Conservation (phyloP, 1,140 invertebrate genomes). For the Carcinoscorpius rotundicauda region DNA sequence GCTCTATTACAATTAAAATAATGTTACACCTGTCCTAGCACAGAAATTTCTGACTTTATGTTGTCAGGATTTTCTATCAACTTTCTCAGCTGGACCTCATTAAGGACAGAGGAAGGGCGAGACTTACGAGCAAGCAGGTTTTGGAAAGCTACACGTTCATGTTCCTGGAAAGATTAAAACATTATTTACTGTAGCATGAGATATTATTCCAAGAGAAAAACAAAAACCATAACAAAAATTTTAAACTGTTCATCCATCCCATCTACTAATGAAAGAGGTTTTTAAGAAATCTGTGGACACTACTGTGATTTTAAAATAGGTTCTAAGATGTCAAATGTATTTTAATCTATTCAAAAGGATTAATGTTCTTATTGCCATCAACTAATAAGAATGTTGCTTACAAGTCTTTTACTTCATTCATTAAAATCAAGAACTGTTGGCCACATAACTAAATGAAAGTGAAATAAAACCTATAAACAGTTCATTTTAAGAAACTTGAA, state of each 20-base stretch:
- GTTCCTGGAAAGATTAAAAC: slow-evolving; percentile 27
- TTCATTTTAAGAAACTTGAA: too few species aligned
- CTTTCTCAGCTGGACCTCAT: slow-evolving; percentile 35
- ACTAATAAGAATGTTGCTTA: too few species aligned
- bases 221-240: background rate
- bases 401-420: too few species aligned
- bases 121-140: slow-evolving; percentile 27
- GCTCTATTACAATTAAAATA: background rate
- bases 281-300: background rate
- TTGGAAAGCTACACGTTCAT: slow-evolving; percentile 28
- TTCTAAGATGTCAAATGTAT: too few species aligned
- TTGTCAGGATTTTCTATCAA: slow-evolving; percentile 24
- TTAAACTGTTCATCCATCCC: background rate
- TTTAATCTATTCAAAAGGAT: too few species aligned
- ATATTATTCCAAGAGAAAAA: background rate
- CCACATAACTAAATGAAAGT: too few species aligned
- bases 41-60: slow-evolving; percentile 30
- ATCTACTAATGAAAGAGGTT: background rate
- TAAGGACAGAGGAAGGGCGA: slow-evolving; percentile 36
- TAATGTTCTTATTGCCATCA: too few species aligned
- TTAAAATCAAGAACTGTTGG: too few species aligned
- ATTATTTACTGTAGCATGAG: too few species aligned
- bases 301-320: too few species aligned
- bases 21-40: slow-evolving; percentile 36
- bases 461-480: too few species aligned